Base-by-base conservation (phyloP, 2,113 vertebrate genomes). In the Myrmecobius fasciatus region DNA sequence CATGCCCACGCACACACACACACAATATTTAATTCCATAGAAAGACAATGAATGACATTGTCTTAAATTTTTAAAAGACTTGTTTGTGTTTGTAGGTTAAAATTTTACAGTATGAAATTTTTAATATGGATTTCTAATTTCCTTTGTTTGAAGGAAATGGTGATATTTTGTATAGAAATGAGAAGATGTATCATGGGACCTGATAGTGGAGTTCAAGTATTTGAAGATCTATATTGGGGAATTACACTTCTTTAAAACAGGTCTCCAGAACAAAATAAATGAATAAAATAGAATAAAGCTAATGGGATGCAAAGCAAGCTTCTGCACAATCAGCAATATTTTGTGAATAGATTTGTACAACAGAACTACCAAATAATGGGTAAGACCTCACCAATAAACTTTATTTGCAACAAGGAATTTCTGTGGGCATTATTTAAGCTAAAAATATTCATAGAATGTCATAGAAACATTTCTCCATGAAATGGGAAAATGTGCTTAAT, bases 11-110 rank as follows among this genome's bases (percentile, higher is more conserved):
- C 8, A 10, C 25, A 28, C 0, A 17, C 22, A 5, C 53, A 25
- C 28, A 17, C 17, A 67, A 75, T n/a, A 43, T 83, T 43, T 83
- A 43, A 22, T 43, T 83, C 43, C n/a, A 83, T 43, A 17, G 52
- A 93, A 89, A 91, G 24, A 90, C 56, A 52, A 94, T 95, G 17
- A 56, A 25, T 94, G 12, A 88, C 1, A 26, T 46, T 90, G 9
- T 89, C 93, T 31, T 28, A 91, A 83, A 31, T 91, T 54, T 28
- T 67, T 91, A 56, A 53, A 12, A 49, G 75, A n/a, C 48, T 93
- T 52, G 46, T 93, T 75, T 92, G 24, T 53, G 89, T 92, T 94
- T 97, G 47, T 89, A 94, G 52, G 24, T 25, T 83, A 24, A 83
- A 83, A 2, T 8, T 83, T 43, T 83, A 43, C 20, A 83, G 3